phyloP scores from a whole-genome alignment of 2,888 invertebrate species.

The Oscheius myriophilus region DNA sequence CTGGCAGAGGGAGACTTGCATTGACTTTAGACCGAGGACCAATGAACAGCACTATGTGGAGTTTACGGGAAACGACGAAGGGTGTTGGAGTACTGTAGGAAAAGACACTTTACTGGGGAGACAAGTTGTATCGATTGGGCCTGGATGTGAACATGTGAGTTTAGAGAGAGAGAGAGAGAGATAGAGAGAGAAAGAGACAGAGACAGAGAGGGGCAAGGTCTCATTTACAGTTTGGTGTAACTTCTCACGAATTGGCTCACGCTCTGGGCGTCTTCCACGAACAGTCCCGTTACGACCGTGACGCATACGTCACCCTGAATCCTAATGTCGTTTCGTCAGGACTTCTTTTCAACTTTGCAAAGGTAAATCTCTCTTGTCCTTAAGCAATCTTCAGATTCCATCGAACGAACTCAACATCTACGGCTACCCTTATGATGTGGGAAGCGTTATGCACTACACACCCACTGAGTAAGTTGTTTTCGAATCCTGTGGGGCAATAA shows the following conservation, averaged over 20 bases:
- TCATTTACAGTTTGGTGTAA: constrained; percentile 53
- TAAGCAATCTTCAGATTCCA: constrained; percentile 30
- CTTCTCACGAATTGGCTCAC: constrained; percentile 58
- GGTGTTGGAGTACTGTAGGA: constrained; percentile 60
- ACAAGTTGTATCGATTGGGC: constrained; percentile 55
- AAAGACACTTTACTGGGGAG: constrained; percentile 43
- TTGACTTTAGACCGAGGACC: constrained; percentile 45
- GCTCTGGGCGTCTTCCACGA: constrained; percentile 58
- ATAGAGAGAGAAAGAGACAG: too few species aligned
- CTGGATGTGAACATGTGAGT: constrained; percentile 56
- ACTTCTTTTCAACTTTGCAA: constrained; percentile 55
- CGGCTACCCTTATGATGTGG: constrained; percentile 53
- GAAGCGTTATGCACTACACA: constrained; percentile 58
- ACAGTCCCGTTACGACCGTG: constrained; percentile 54
- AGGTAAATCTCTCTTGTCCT: constrained; percentile 30
- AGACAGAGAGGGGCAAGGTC: background rate
- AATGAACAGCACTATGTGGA: constrained; percentile 19
- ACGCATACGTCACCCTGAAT: constrained; percentile 46
- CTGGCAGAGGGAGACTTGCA: constrained; percentile 56
- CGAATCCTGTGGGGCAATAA: too few species aligned
- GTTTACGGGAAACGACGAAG: constrained; percentile 49
- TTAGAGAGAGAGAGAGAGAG: background rate
- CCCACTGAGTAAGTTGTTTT: constrained; percentile 46
- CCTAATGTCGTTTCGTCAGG: constrained; percentile 39
- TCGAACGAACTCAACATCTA: constrained; percentile 49